These are phyloP conservation scores for Temnothorax curvispinosus DNA, from an alignment of 1,140 invertebrate genomes.

Conservation along the genomic window DNA sequence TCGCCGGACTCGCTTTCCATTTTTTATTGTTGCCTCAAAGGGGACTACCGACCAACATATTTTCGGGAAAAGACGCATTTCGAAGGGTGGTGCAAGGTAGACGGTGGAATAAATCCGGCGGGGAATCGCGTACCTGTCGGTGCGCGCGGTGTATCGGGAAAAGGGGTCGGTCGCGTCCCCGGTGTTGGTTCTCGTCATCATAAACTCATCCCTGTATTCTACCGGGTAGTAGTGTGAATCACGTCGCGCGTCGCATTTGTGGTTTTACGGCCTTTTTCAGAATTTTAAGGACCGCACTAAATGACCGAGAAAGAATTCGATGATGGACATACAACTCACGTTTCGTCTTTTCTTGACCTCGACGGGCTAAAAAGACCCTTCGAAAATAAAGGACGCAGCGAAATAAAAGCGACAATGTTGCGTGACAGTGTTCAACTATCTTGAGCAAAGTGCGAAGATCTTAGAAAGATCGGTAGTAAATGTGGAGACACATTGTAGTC, in stretches of 20 bases:
- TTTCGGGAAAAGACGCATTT: constrained; percentile 2
- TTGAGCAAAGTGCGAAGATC: neutral
- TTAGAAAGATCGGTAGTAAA: neutral
- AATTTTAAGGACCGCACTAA: constrained; percentile 83
- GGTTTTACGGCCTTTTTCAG: constrained; percentile 83
- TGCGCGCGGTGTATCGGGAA: constrained; percentile 58
- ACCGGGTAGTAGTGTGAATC: constrained; percentile 47
- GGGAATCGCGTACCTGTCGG: constrained; percentile 49
- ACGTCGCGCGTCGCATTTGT: constrained; percentile 33
- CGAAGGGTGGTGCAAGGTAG: constrained; percentile 43
- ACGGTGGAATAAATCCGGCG: constrained; percentile 23
- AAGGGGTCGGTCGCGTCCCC: constrained; percentile 73
- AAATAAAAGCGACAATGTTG: constrained; percentile 24
- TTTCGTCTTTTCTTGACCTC: neutral
- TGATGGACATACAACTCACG: constrained; percentile 59
- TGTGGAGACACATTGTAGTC: neutral
- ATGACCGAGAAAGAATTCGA: constrained; percentile 72
- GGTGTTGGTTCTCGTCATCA: constrained; percentile 77
- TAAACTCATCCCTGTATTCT: constrained; percentile 75
- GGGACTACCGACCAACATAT: neutral
- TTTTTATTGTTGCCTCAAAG: constrained; percentile 48
- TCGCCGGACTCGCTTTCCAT: constrained; percentile 27
- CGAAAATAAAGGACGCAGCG: neutral
- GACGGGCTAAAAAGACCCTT: constrained; percentile 27
- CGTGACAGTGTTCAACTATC: neutral